Base-by-base conservation (phyloP, 35 echinoderm and acorn worm genomes). In the Eucidaris tribuloides region DNA sequence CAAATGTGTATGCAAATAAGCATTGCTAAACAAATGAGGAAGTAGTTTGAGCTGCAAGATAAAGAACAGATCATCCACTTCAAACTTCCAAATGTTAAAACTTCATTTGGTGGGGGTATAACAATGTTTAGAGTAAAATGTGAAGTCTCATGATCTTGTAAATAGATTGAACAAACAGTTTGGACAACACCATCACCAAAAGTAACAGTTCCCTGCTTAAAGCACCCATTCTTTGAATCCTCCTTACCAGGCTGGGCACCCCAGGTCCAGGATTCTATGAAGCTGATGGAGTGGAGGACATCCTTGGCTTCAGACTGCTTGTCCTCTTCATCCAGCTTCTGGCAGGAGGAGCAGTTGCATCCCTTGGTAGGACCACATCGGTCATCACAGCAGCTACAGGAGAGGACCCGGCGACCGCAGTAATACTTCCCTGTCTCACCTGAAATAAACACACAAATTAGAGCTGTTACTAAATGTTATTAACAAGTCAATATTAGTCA, bases 201-300 rank as follows among this genome's bases (percentile, higher is more conserved):
- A n/a, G n/a, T n/a, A n/a, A n/a, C n/a, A n/a, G n/a, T n/a, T n/a
- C n/a, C n/a, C n/a, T n/a, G n/a, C n/a, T n/a, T n/a, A n/a, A n/a
- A n/a, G n/a, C n/a, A n/a, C n/a, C n/a, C n/a, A n/a, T 54, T 13
- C 34, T 19, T 18, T 23, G 4, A 2, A 46, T 62, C 20, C 22
- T 19, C 77, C 58, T 42, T 82, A 97, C 94, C 89, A 85, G 94
- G 94, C 81, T 89, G 85, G 19, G 63, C 65, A 5, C 94, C 94
- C 94, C 94, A 97, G 7, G 90, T 97, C 94, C 94, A 97, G 27
- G 94, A 97, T 57, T 97, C 94, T 13, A 92, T 82, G 34, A 81
- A 84, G 46, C 89, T 92, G 15, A 85, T 65, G 20, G 94, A 92
- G 9, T 90, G 81, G n/a, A 50, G 55, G 2, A 64, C 59, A 6